Conservation (phyloP, 2,797 vertebrate species). For the Trachurus trachurus region DNA sequence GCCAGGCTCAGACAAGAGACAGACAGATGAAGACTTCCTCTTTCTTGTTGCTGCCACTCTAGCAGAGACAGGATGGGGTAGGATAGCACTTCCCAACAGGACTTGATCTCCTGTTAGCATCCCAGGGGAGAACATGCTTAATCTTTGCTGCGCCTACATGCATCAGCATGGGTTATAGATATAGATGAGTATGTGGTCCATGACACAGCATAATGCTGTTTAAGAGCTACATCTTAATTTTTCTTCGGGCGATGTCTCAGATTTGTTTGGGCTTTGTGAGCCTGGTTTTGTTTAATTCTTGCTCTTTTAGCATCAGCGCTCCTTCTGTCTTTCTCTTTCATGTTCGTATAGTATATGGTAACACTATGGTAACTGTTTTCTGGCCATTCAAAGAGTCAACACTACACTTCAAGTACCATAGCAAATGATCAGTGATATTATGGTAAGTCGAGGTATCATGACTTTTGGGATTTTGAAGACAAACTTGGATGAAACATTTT, state of each 20-base stretch:
- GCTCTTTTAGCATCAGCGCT: background rate
- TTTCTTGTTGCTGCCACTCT: background rate
- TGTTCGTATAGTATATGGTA: background rate
- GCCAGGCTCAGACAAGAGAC: background rate
- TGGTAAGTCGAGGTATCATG: background rate
- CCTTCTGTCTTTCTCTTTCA: background rate
- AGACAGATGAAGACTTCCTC: background rate
- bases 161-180: background rate
- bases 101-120: background rate
- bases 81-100: too few relatives aligned
- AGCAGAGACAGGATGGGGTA: background rate
- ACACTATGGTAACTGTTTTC: background rate
- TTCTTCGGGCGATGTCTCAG: background rate
- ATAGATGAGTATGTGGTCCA: background rate
- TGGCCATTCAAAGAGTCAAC: background rate
- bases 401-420: background rate
- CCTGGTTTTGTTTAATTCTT: background rate
- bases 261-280: background rate
- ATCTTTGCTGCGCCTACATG: background rate
- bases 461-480: background rate
- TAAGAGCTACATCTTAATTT: background rate
- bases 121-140: background rate
- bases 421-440: background rate
- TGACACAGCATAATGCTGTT: background rate
- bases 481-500: too few relatives aligned